Conservation (phyloP, 2,888 invertebrate species). For the Trissoscelio sp. region DNA sequence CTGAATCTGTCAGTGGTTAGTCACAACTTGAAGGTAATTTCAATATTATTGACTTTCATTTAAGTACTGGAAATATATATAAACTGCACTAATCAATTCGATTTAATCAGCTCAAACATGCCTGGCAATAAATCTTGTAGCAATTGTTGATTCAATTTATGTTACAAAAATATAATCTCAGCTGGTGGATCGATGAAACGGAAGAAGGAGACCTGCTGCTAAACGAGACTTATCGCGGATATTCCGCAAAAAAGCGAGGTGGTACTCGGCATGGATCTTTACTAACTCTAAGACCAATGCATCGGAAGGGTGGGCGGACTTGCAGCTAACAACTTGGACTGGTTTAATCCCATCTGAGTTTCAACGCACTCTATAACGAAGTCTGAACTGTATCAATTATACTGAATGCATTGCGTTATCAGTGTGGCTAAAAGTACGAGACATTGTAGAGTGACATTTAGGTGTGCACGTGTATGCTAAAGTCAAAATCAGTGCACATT, state of each 20-base stretch:
- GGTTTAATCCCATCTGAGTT: conserved; percentile 62
- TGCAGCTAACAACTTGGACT: conserved; percentile 72
- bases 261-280: conserved; percentile 78
- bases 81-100: conserved; percentile 44
- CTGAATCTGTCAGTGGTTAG: neutral
- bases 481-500: neutral
- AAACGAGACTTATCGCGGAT: conserved; percentile 72
- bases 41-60: neutral
- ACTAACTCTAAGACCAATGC: conserved; percentile 69
- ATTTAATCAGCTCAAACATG: conserved; percentile 46
- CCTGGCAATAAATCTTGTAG: conserved; percentile 45
- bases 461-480: neutral
- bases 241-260: conserved; percentile 79
- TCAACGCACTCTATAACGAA: conserved; percentile 36
- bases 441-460: conserved; percentile 6
- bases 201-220: conserved; percentile 50
- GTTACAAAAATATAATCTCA: conserved; percentile 47
- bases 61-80: conserved; percentile 4
- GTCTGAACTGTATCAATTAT: conserved; percentile 45
- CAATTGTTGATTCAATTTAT: conserved; percentile 59
- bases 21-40: conserved; percentile 3
- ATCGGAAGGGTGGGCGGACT: conserved; percentile 77
- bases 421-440: conserved; percentile 6
- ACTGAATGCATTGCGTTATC: conserved; percentile 35
- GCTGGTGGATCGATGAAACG: conserved; percentile 48